Percentiles rank a stretch among this genome's conserved stretches.
phyloP scores from a whole-genome alignment of 2,113 vertebrate species.

The Pampusana beccarii region DNA sequence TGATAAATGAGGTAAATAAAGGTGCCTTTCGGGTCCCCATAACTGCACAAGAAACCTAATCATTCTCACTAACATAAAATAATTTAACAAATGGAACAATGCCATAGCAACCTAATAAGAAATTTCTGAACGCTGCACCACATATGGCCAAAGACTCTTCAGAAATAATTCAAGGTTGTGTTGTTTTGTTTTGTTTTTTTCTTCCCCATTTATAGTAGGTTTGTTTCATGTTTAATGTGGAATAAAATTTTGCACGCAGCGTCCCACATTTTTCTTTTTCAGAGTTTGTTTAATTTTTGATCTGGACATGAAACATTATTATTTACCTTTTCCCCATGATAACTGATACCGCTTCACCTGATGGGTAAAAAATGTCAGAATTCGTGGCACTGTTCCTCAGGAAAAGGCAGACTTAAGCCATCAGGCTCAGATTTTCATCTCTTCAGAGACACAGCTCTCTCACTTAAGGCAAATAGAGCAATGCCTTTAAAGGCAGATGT shows the following conservation, averaged over 20 bases:
- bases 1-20: constrained; percentile 78
- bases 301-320: not conserved
- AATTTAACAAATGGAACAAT: constrained; percentile 71
- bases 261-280: not conserved
- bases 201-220: not conserved
- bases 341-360: not conserved
- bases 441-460: not conserved
- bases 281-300: not conserved
- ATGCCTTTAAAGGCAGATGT: not conserved
- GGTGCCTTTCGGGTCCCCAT: constrained; percentile 67
- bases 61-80: constrained; percentile 69
- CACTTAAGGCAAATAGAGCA: not conserved
- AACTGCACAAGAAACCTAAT: constrained; percentile 66
- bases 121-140: constrained; percentile 55
- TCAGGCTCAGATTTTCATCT: not conserved
- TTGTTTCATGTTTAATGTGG: not conserved
- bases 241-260: not conserved
- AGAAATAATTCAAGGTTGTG: not conserved
- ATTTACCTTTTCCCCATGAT: not conserved
- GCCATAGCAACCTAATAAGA: constrained; percentile 55
- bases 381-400: not conserved
- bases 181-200: not conserved
- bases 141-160: constrained; percentile 47
- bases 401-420: not conserved
- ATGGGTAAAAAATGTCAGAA: not conserved